Evolutionary conservation across 2,888 invertebrate genomes (phyloP), one percentile per base, ranked within the genome.

Genomic region (Willowsia nigromaculata): DNA sequence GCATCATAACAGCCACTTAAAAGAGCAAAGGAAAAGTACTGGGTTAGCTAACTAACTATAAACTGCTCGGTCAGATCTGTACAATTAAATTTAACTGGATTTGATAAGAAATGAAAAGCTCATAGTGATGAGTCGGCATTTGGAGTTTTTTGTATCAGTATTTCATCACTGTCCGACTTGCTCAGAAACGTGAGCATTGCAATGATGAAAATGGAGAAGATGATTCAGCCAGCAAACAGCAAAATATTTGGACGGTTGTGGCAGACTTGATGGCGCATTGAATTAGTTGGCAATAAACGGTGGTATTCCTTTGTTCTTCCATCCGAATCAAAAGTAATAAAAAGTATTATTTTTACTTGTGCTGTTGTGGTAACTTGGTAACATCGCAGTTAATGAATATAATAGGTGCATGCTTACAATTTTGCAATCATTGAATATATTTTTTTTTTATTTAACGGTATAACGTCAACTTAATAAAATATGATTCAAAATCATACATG

Each of bases 221-320:
- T 18, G 18, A 68, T 25, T 71, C 71, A 43, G 40, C 71, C n/a
- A n/a, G n/a, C n/a, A n/a, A 71, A 13, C 22, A 71, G 22, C 71
- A 59, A 59, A 11, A n/a, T 3, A 65, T 65, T 59, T 18, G 37
- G 40, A 3, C 25, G 68, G 18, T n/a, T 81, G 50, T 83, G 83
- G 18, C 83, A 83, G 83, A 83, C 83, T 50, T 83, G 50, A 50
- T 83, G 83, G 83, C 83, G 83, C 83, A 71, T 50, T n/a, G n/a
- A 50, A 1, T 50, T n/a, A n/a, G n/a, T 50, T 15, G 50, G 11
- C 56, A 59, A 25, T 15, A 59, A 59, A 59, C n/a, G n/a, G 13
- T 22, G 27, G 22, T 18, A 25, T 59, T 7, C 56, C 15, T 59
- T 59, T 13, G 18, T 59, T 18, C 18, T 59, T 18, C 18, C 50